phyloP scores from a whole-genome alignment of 2,888 invertebrate genomes.

The Mythimna vitellina region DNA sequence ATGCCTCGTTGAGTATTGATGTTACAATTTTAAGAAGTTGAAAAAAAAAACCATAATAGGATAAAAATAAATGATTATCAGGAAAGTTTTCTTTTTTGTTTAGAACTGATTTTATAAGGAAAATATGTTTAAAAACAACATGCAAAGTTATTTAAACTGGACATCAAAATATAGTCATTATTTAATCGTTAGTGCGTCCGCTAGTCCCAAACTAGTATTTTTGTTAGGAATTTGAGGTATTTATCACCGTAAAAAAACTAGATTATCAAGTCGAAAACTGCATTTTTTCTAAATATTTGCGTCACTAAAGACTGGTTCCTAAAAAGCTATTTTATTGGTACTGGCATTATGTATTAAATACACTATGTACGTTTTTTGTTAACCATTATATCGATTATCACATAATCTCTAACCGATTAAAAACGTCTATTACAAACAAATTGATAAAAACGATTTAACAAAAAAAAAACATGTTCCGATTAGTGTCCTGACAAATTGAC shows the following conservation, averaged over 20 bases:
- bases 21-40: too few species aligned
- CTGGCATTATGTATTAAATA: neutral
- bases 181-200: neutral
- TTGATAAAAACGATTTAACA: constrained; percentile 33
- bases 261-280: neutral
- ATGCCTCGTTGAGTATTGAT: too few species aligned
- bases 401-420: constrained; percentile 26
- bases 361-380: neutral
- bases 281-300: neutral
- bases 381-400: neutral
- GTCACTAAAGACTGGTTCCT: neutral
- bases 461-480: constrained; percentile 13
- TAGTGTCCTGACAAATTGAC: constrained; percentile 21
- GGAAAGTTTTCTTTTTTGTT: neutral
- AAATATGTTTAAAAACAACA: neutral
- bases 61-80: neutral
- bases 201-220: constrained; percentile 13
- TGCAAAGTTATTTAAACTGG: neutral
- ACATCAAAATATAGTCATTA: neutral
- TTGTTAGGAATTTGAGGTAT: neutral
- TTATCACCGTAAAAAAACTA: neutral
- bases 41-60: neutral
- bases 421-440: constrained; percentile 34
- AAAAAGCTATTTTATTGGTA: neutral
- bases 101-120: neutral